Evolutionary conservation across 2,113 vertebrate genomes (phyloP).

Genomic region (Callospermophilus lateralis): DNA sequence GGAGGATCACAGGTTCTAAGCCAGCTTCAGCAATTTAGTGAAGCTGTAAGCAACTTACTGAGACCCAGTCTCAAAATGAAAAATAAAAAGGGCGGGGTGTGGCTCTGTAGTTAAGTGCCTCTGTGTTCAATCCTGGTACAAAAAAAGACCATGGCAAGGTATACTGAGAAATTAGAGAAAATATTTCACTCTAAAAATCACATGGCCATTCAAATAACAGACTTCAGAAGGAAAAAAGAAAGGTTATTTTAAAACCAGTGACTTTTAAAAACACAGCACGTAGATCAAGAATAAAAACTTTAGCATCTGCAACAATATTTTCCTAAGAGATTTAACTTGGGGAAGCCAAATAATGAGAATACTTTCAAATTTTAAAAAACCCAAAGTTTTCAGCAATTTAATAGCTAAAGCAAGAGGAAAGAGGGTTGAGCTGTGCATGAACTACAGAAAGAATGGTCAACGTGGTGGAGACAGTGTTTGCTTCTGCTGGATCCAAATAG

Average conservation of each 20-base stretch:
- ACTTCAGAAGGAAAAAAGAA: neutral
- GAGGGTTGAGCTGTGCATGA: neutral
- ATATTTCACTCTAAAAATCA: neutral
- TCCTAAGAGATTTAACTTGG: neutral
- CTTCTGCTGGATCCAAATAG: neutral
- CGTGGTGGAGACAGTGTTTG: neutral
- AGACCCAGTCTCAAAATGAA: neutral
- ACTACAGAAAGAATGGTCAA: neutral
- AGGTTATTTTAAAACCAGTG: neutral
- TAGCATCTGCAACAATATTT: neutral
- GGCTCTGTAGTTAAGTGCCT: too few relatives aligned
- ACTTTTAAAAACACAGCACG: neutral
- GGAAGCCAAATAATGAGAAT: neutral
- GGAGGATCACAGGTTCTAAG: too few relatives aligned
- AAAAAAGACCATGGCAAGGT: neutral
- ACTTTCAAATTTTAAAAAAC: neutral
- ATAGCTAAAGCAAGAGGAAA: neutral
- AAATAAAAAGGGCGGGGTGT: neutral
- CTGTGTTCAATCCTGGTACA: too few relatives aligned
- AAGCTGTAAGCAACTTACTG: too few relatives aligned
- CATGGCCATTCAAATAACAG: neutral
- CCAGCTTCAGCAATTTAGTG: too few relatives aligned
- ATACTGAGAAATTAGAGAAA: constrained; percentile 2
- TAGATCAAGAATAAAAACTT: neutral
- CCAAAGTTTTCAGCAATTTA: neutral